Conservation (phyloP, 2,888 invertebrate genomes). For the Apamea anceps region DNA sequence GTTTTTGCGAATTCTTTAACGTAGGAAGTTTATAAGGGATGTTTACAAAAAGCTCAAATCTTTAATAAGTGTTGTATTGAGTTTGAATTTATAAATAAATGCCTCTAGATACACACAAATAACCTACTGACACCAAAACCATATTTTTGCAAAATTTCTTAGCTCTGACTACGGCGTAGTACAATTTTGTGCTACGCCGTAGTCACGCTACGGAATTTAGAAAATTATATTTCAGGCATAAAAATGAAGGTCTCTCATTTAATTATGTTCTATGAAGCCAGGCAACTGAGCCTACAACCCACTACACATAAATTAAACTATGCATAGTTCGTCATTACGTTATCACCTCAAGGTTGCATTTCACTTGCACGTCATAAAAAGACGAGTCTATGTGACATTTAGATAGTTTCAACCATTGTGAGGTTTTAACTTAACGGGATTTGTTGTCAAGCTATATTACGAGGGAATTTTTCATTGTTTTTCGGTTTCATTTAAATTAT, state of each 20-base stretch:
- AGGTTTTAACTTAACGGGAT: neutral
- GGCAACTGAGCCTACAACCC: neutral
- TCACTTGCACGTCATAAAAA: neutral
- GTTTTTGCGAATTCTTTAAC: conserved; percentile 8
- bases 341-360: neutral
- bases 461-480: neutral
- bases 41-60: neutral
- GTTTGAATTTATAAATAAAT: neutral
- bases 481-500: neutral
- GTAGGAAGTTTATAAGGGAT: neutral
- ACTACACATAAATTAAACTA: neutral
- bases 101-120: neutral
- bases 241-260: neutral
- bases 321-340: neutral
- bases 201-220: neutral
- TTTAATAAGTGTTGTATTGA: neutral
- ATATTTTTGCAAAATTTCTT: neutral
- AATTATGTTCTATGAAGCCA: neutral
- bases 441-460: neutral
- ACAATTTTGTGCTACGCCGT: conserved; percentile 20
- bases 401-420: neutral
- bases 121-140: neutral
- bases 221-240: neutral
- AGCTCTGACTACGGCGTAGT: conserved; percentile 20
- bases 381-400: neutral